Conservation (phyloP, 1,140 invertebrate species). For the Dufourea novaeangliae region DNA sequence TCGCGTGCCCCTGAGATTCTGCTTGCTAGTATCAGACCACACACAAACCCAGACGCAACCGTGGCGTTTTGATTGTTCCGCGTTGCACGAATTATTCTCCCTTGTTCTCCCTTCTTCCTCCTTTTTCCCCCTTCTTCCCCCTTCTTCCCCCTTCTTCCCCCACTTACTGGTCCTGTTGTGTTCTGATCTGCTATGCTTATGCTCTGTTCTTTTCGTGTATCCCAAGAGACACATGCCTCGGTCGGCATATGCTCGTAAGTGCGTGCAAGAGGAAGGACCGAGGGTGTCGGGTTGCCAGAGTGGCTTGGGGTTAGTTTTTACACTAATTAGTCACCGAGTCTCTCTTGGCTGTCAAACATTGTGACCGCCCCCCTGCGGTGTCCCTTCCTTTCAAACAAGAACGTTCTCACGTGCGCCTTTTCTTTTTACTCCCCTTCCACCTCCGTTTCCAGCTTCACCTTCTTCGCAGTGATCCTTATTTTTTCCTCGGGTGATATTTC, state of each 20-base stretch:
- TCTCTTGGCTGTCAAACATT: conserved; percentile 79
- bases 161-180: not conserved
- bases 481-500: not conserved
- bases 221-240: conserved; percentile 48
- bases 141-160: too few species aligned
- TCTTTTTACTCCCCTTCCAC: conserved; percentile 42
- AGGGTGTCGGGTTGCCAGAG: conserved; percentile 70
- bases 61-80: too few species aligned
- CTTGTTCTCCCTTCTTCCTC: not conserved
- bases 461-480: not conserved
- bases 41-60: conserved; percentile 20
- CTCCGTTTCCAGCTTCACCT: not conserved
- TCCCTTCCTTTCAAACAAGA: conserved; percentile 61
- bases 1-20: conserved; percentile 1
- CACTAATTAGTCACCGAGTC: conserved; percentile 80
- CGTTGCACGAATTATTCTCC: not conserved
- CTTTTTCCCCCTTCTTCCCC: not conserved
- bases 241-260: conserved; percentile 54
- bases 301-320: conserved; percentile 75
- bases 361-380: conserved; percentile 70
- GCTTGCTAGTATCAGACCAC: conserved; percentile 39
- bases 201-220: conserved; percentile 27
- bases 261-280: conserved; percentile 55
- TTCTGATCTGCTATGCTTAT: too few species aligned
- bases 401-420: conserved; percentile 58